Base-by-base conservation (phyloP, 2,113 vertebrate genomes). In the Pleuronectes platessa region DNA sequence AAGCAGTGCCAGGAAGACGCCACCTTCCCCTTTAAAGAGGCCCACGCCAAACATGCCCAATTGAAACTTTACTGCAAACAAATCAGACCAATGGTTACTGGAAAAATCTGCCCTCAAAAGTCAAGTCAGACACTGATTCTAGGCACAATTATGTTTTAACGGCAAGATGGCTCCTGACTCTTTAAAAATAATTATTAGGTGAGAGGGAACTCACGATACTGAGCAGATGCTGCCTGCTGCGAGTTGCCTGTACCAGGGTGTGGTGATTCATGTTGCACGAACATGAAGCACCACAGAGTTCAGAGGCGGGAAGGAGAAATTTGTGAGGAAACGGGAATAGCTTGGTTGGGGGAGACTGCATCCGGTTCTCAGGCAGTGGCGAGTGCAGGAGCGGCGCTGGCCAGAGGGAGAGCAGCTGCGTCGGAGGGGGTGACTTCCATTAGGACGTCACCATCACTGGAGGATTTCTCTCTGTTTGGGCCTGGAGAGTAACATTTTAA, bases 371-470 rank as follows among this genome's bases (percentile, higher is more conserved):
- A 93, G 76, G 85, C 86, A 0, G 89, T 89, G 72, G 89, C 61
- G 7, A 88, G 71, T 12, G 90, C 83, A 10, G 87, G 65, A n/a
- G 85, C 74, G n/a, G 88, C 83, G 60, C 84, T 86, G 58, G 89
- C 72, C 31, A 83, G 51, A 0, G 87, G 69, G 3, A 88, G 80
- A 79, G 87, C 76, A 63, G 93, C 84, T 0, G 78, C 69, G 47
- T 91, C 82, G 5, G 87, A 86, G 17, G 87, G 76, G 8, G 69
- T 71, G 15, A 89, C 91, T 23, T 94, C 90, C 86, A 90, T 92
- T 4, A 56, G 62, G 54, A 80, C 59, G 17, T 84, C 84, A 59
- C 47, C 76, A 14, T 88, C 20, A 1, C 47, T 74, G 72, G 81
- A 71, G 0, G 74, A 65, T 0, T 78, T 79, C 47, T 84, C 71